A percentile compares a stretch with the other conserved stretches of the same genome.
Conservation (phyloP, 2,113 vertebrate species). For the Gobius niger region DNA sequence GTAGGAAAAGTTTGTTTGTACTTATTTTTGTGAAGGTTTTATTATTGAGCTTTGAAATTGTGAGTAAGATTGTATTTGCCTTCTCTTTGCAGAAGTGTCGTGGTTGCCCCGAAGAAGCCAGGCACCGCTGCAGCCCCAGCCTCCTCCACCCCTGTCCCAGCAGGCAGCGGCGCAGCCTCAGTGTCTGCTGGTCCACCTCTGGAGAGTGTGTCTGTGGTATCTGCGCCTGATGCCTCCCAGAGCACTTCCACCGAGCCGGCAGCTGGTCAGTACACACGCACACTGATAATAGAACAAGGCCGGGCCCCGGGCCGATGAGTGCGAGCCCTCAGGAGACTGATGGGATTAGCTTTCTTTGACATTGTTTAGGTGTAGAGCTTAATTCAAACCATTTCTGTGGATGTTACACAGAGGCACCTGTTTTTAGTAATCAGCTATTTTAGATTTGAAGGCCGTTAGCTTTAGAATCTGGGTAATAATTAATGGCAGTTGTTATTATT, state of each 20-base stretch:
- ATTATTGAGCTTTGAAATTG: too few relatives aligned
- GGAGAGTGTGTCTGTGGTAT: constrained; percentile 88
- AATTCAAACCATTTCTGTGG: not conserved
- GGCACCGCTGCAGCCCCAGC: constrained; percentile 48
- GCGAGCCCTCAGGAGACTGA: constrained; percentile 11
- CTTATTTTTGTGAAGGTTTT: too few relatives aligned
- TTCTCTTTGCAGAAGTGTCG: constrained; percentile 83
- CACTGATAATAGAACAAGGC: constrained; percentile 1
- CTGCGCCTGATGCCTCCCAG: constrained; percentile 82
- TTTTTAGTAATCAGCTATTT: not conserved
- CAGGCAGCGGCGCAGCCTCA: constrained; percentile 59
- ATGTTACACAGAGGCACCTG: not conserved
- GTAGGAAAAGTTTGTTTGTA: too few relatives aligned
- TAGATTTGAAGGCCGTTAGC: not conserved
- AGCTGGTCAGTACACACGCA: constrained; percentile 74
- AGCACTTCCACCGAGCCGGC: constrained; percentile 61
- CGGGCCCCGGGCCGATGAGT: constrained; percentile 8
- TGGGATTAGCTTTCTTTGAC: not conserved
- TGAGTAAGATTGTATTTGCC: not conserved
- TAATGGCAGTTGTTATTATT: too few relatives aligned
- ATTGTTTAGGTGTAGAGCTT: not conserved
- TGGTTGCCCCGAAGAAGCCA: constrained; percentile 88
- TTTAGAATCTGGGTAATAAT: too few relatives aligned
- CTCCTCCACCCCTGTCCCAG: constrained; percentile 59
- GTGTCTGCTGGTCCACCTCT: constrained; percentile 65